These are phyloP conservation scores for Sciaenops ocellatus DNA, from an alignment of 2,797 vertebrate genomes.

Conservation along the genomic window DNA sequence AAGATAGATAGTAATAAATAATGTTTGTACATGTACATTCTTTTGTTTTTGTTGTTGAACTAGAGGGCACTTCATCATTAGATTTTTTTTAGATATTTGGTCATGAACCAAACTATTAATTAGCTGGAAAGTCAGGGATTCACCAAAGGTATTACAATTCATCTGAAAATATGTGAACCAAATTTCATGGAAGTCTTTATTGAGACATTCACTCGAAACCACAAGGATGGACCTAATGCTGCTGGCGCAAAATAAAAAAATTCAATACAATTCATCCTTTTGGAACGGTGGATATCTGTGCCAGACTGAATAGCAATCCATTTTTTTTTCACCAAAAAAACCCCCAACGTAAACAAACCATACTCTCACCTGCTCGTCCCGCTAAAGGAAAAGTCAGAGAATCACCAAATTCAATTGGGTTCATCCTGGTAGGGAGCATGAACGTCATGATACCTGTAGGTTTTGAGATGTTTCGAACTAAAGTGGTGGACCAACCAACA, in stretches of 20 bases:
- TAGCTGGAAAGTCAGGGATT: neutral
- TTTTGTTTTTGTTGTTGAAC: conserved; percentile 7
- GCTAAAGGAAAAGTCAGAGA: neutral
- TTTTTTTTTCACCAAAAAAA: too few relatives aligned
- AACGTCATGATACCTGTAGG: neutral
- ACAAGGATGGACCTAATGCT: too few relatives aligned
- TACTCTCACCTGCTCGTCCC: neutral
- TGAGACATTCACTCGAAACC: too few relatives aligned
- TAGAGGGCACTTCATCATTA: neutral
- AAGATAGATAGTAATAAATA: conserved; percentile 5
- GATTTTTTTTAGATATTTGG: neutral
- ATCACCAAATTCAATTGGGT: neutral
- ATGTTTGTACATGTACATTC: neutral
- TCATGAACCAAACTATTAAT: neutral
- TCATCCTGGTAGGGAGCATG: neutral
- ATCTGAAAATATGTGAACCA: neutral
- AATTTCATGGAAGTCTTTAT: neutral
- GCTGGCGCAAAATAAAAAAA: too few relatives aligned
- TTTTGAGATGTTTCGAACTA: neutral
- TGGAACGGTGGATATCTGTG: neutral
- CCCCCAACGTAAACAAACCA: neutral
- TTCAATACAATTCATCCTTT: neutral
- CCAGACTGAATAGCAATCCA: neutral
- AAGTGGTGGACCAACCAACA: neutral
- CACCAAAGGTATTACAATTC: neutral